phyloP scores from a whole-genome alignment of 2,113 vertebrate genomes.

The Pedionomus torquatus region DNA sequence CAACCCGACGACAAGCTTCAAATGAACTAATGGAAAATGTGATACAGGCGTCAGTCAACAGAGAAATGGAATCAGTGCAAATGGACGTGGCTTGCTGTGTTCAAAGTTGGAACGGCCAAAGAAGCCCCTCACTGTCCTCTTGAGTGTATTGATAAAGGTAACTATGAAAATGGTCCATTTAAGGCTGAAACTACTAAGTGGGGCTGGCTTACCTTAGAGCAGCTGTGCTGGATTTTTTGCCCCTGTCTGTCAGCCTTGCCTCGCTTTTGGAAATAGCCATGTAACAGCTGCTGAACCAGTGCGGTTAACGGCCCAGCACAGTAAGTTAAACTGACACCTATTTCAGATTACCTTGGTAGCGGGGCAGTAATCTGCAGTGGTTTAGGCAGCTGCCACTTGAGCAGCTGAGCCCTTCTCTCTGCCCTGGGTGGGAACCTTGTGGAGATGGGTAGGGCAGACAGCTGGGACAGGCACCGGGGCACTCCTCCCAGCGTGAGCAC shows the following conservation, averaged over 20 bases:
- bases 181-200: neutral
- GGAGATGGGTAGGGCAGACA: neutral
- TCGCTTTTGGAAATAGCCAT: neutral
- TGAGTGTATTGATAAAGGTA: neutral
- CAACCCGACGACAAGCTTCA: neutral
- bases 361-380: neutral
- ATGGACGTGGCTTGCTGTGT: neutral
- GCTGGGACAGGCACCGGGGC: neutral
- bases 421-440: neutral
- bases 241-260: neutral
- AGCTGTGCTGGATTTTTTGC: neutral
- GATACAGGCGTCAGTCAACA: neutral
- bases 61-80: neutral
- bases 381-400: constrained; percentile 19
- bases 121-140: accelerated
- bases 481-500: neutral
- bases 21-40: neutral
- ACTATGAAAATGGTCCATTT: neutral
- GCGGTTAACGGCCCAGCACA: neutral
- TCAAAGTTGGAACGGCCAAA: neutral
- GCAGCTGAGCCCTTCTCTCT: neutral
- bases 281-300: neutral
- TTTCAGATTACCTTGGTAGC: constrained; percentile 17
- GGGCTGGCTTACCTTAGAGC: neutral
- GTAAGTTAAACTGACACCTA: neutral